phyloP scores from a whole-genome alignment of 2,888 invertebrate species.

The Ormyrus thymus region DNA sequence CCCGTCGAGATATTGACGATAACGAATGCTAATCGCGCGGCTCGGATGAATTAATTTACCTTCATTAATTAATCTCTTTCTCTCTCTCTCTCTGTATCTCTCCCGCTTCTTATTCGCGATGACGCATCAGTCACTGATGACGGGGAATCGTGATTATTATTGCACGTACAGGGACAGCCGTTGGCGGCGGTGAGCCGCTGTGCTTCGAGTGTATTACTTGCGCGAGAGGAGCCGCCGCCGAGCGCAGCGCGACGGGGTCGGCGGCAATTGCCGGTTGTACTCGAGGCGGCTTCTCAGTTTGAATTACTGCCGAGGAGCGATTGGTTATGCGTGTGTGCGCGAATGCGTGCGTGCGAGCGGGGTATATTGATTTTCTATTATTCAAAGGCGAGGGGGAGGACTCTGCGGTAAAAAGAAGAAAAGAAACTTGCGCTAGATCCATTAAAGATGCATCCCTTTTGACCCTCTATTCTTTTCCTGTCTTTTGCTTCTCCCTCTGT shows the following conservation, averaged over 20 bases:
- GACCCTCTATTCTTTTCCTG: conserved; percentile 15
- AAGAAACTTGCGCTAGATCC: conserved; percentile 46
- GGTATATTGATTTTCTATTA: conserved; percentile 55
- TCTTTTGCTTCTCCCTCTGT: not conserved
- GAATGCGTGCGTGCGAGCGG: not conserved
- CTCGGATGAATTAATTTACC: conserved; percentile 72
- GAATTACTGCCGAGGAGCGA: conserved; percentile 38
- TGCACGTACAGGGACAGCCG: conserved; percentile 13
- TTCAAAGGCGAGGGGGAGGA: conserved; percentile 36
- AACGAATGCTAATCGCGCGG: conserved; percentile 70
- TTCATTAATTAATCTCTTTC: conserved; percentile 70
- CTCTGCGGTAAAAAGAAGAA: conserved; percentile 18
- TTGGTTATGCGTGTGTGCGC: not conserved
- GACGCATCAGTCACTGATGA: conserved; percentile 39
- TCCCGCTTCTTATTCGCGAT: not conserved
- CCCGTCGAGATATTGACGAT: conserved; percentile 65
- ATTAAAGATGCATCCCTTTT: conserved; percentile 56
- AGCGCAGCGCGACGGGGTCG: conserved; percentile 16
- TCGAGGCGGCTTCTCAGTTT: conserved; percentile 38
- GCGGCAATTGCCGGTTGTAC: conserved; percentile 43
- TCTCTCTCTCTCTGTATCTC: not conserved
- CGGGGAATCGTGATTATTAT: conserved; percentile 46
- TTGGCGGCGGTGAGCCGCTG: not conserved
- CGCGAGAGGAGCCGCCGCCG: not conserved
- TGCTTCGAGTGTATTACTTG: conserved; percentile 5